These are phyloP conservation scores for Eilema griseolum DNA, from an alignment of 2,888 invertebrate genomes.

Conservation along the genomic window DNA sequence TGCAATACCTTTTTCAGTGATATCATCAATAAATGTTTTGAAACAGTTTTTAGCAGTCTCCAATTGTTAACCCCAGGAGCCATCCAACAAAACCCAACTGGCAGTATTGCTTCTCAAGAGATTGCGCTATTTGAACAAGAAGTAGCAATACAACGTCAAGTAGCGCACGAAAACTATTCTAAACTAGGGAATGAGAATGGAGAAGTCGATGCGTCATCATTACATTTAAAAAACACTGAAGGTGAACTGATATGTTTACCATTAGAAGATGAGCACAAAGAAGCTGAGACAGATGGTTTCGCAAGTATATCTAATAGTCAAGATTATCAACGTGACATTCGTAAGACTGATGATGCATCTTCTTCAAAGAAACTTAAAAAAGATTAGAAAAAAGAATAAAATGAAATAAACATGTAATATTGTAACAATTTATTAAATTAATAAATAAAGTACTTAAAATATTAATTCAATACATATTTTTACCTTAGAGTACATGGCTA, in stretches of 20 bases:
- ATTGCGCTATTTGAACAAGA: neutral
- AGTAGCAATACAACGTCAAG: neutral
- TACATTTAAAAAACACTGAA: neutral
- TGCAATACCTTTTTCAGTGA: neutral
- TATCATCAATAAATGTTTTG: neutral
- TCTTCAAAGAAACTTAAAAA: constrained; percentile 6
- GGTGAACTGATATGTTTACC: neutral
- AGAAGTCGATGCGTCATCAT: neutral
- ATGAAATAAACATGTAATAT: constrained; percentile 3
- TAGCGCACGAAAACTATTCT: neutral
- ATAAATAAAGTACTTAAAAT: constrained; percentile 10
- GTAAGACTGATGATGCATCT: neutral
- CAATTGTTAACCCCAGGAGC: neutral
- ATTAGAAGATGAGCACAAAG: neutral
- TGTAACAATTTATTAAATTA: constrained; percentile 11
- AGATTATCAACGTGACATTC: neutral
- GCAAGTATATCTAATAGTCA: neutral
- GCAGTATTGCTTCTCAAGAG: neutral
- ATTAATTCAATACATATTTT: neutral
- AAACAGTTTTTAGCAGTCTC: neutral
- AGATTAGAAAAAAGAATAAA: constrained; percentile 13
- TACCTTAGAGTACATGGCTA: neutral
- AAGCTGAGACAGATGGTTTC: neutral
- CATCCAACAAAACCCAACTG: neutral
- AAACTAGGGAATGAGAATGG: neutral